phyloP scores from a whole-genome alignment of 2,797 vertebrate species.

The Crocodylus rhombifer region DNA sequence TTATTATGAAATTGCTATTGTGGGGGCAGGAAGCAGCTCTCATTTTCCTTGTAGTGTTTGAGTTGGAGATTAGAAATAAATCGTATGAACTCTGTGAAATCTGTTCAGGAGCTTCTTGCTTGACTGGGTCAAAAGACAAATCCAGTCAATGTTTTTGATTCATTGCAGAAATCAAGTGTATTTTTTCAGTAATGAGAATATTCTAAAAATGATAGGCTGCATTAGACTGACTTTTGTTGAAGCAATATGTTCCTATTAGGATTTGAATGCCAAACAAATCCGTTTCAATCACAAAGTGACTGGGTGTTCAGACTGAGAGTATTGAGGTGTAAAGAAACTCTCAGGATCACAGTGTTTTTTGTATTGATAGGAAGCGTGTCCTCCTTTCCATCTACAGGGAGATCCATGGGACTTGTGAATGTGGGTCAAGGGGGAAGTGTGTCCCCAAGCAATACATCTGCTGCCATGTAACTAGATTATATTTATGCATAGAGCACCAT shows the following conservation, averaged over 20 bases:
- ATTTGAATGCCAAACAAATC: neutral
- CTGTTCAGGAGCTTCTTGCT: neutral
- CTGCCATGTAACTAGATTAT: conserved; percentile 1
- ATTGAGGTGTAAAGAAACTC: neutral
- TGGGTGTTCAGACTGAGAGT: conserved; percentile 24
- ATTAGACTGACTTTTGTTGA: neutral
- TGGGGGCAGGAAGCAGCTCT: rapidly evolving
- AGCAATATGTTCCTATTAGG: neutral
- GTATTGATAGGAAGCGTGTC: neutral
- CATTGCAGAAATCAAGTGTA: neutral
- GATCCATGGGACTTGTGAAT: conserved; percentile 2
- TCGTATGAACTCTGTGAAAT: neutral
- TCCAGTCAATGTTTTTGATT: neutral
- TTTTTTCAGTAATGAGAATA: conserved; percentile 14
- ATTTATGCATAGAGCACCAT: conserved; percentile 31
- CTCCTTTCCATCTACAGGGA: neutral
- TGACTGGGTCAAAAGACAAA: neutral
- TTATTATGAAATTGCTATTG: neutral
- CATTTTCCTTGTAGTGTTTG: neutral
- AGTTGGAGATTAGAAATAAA: neutral
- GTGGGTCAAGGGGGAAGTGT: neutral
- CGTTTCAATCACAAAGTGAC: neutral
- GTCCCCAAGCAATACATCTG: neutral
- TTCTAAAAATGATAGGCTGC: neutral
- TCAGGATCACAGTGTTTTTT: conserved; percentile 28